Conservation (phyloP, 2,113 vertebrate genomes). For the Lepus europaeus region DNA sequence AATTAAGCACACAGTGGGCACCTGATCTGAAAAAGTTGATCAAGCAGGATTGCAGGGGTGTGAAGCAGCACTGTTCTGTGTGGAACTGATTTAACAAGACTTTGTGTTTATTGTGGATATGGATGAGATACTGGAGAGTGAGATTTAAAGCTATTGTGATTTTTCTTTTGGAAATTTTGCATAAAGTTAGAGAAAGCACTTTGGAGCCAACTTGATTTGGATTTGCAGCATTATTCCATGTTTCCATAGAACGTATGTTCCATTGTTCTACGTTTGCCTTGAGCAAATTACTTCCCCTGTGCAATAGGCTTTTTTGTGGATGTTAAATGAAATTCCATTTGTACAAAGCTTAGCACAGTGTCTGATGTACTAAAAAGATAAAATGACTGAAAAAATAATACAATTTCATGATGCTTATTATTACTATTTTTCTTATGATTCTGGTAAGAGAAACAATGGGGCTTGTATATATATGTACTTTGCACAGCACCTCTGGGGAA, state of each 20-base stretch:
- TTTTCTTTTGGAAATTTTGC: background rate
- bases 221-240: background rate
- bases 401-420: background rate
- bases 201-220: background rate
- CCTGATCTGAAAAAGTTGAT: background rate
- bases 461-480: background rate
- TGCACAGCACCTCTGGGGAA: background rate
- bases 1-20: background rate
- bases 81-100: background rate
- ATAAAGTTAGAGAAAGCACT: background rate
- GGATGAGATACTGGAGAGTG: background rate
- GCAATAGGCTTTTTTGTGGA: background rate
- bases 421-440: background rate
- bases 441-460: background rate
- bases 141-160: background rate
- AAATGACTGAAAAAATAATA: background rate
- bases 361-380: background rate
- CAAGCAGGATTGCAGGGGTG: too few relatives aligned
- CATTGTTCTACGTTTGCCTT: background rate
- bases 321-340: slow-evolving; percentile 21
- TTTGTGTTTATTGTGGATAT: background rate
- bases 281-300: background rate
- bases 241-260: background rate
- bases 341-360: background rate
- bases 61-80: background rate